Conservation (phyloP, 2,797 vertebrate genomes). For the Chanos chanos region DNA sequence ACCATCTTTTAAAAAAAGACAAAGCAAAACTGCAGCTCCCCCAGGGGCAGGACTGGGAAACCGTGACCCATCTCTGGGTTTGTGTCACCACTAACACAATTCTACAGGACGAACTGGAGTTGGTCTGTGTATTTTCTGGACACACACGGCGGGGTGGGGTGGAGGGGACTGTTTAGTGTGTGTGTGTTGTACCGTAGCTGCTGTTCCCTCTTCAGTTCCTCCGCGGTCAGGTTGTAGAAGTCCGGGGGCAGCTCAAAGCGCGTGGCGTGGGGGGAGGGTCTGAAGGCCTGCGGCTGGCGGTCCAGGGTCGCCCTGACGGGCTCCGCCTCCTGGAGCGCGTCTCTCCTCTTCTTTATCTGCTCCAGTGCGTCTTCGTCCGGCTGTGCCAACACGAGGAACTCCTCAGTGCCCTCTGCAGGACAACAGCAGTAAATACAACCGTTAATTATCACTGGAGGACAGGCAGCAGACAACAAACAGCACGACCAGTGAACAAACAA, state of each 20-base stretch:
- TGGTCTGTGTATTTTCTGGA: no score
- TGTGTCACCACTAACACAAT: no score
- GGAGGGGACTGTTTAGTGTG: background rate
- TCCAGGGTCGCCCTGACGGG: constrained; percentile 82
- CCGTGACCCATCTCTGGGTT: no score
- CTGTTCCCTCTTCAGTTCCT: constrained; percentile 87
- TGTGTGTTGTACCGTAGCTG: constrained; percentile 71
- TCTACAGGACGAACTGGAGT: no score
- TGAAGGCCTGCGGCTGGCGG: constrained; percentile 77
- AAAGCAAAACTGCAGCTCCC: no score
- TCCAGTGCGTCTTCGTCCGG: constrained; percentile 67
- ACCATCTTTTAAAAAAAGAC: no score
- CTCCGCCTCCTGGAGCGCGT: constrained; percentile 77
- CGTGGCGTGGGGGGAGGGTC: constrained; percentile 73
- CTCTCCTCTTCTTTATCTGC: constrained; percentile 70
- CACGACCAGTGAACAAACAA: no score
- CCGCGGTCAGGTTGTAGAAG: constrained; percentile 84
- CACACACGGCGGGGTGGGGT: no score
- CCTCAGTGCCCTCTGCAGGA: constrained; percentile 72
- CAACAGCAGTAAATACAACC: background rate
- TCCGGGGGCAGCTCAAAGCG: constrained; percentile 84
- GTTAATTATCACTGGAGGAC: no score
- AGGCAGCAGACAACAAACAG: no score
- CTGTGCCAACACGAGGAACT: constrained; percentile 81
- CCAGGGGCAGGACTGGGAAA: no score